Evolutionary conservation across 2,888 invertebrate species (phyloP).

Genomic region (Venustoraphidia nigricollis): DNA sequence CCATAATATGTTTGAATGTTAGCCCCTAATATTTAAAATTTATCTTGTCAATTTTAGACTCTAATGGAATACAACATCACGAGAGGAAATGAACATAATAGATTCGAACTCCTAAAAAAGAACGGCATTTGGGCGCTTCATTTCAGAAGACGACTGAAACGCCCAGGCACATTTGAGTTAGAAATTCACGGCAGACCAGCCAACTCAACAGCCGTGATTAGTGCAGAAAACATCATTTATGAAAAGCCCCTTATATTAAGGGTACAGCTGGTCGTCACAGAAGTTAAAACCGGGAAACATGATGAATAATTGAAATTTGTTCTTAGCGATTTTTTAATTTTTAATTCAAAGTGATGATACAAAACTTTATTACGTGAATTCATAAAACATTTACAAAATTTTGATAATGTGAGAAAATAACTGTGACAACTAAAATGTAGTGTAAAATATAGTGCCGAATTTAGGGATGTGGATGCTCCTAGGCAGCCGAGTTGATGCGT

Average conservation of each 20-base stretch:
- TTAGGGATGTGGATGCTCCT: no score
- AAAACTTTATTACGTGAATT: neutral
- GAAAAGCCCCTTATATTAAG: slow-evolving; percentile 37
- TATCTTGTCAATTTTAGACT: slow-evolving; percentile 22
- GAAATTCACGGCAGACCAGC: slow-evolving; percentile 35
- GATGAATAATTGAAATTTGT: slow-evolving; percentile 5
- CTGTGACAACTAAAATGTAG: no score
- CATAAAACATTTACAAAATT: no score
- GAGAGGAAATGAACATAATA: slow-evolving; percentile 37
- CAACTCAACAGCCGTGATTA: slow-evolving; percentile 14
- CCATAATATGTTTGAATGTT: neutral
- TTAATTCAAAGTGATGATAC: neutral
- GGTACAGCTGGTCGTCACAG: slow-evolving; percentile 33
- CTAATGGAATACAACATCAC: slow-evolving; percentile 39
- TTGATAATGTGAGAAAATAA: no score
- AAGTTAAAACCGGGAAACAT: slow-evolving; percentile 17
- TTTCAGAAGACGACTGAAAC: slow-evolving; percentile 37
- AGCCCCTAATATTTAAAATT: neutral
- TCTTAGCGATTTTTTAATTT: slow-evolving; percentile 1
- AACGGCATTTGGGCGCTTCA: slow-evolving; percentile 43
- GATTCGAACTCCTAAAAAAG: slow-evolving; percentile 39
- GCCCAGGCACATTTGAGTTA: slow-evolving; percentile 35
- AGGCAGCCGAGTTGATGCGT: no score
- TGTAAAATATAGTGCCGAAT: no score
- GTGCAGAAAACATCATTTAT: slow-evolving; percentile 27